phyloP scores from a whole-genome alignment of 2,113 vertebrate species.

The Jacana jacana region DNA sequence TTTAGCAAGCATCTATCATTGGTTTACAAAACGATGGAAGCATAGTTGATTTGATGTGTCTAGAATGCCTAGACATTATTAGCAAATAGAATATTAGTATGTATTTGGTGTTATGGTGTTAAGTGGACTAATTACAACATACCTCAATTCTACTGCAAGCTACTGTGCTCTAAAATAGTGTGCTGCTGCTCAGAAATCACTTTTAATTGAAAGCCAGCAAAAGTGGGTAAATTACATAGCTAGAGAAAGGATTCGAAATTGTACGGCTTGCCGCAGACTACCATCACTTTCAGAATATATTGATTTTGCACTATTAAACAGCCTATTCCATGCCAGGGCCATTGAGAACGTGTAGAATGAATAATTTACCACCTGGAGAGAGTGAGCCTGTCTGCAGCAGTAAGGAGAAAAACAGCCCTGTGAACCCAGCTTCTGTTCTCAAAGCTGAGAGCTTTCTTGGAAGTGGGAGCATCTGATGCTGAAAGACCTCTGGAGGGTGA shows the following conservation, averaged over 20 bases:
- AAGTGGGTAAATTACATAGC: background rate
- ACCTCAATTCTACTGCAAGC: background rate
- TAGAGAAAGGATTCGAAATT: background rate
- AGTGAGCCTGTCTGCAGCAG: background rate
- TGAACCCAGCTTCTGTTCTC: background rate
- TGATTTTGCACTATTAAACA: slow-evolving; percentile 25
- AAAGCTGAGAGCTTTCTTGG: background rate
- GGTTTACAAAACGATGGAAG: background rate
- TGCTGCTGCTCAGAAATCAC: background rate
- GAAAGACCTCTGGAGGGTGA: background rate
- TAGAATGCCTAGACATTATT: background rate
- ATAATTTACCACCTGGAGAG: slow-evolving; percentile 51
- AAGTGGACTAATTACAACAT: background rate
- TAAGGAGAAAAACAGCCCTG: background rate
- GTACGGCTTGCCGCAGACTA: background rate
- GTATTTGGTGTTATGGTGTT: background rate
- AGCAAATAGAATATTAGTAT: background rate
- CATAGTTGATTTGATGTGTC: background rate
- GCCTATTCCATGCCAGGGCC: background rate
- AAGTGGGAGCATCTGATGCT: background rate
- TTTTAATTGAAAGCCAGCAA: background rate
- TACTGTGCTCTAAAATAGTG: background rate
- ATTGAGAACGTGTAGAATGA: slow-evolving; percentile 21
- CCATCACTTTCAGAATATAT: background rate
- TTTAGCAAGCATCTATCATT: background rate